phyloP scores from a whole-genome alignment of 2,113 vertebrate genomes.

The Gasterosteus nipponicus region DNA sequence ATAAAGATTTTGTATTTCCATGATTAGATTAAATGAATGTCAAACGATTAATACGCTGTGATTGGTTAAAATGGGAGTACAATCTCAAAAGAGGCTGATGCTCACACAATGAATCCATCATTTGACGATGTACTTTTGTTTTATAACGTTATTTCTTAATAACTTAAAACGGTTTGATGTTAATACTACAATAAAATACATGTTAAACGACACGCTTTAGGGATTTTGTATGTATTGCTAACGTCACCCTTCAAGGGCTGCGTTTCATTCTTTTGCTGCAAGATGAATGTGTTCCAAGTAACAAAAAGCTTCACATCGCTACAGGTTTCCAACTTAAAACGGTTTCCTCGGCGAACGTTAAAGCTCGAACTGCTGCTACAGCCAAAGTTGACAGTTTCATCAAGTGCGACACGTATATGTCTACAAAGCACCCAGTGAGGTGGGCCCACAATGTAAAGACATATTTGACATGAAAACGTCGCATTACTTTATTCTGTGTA shows the following conservation, averaged over 20 bases:
- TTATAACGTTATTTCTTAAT: background rate
- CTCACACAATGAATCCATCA: background rate
- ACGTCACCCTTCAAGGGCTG: background rate
- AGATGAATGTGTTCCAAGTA: no score
- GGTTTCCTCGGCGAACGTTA: background rate
- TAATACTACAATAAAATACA: background rate
- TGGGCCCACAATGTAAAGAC: background rate
- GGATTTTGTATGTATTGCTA: background rate
- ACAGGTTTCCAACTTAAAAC: background rate
- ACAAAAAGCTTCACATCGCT: background rate
- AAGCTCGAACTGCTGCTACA: background rate
- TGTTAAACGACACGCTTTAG: background rate
- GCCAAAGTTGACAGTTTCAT: background rate
- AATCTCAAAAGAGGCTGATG: no score
- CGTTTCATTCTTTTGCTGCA: background rate
- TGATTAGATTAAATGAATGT: background rate
- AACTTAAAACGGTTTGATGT: background rate
- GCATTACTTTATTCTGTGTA: background rate
- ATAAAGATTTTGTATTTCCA: background rate
- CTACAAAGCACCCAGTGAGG: background rate
- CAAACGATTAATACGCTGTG: background rate
- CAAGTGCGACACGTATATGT: background rate
- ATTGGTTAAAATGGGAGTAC: background rate
- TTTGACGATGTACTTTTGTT: background rate
- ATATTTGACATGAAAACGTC: rapidly evolving